Percentiles rank a stretch among this genome's conserved stretches.
Conservation (phyloP, 2,888 invertebrate genomes). For the Apoda limacodes region DNA sequence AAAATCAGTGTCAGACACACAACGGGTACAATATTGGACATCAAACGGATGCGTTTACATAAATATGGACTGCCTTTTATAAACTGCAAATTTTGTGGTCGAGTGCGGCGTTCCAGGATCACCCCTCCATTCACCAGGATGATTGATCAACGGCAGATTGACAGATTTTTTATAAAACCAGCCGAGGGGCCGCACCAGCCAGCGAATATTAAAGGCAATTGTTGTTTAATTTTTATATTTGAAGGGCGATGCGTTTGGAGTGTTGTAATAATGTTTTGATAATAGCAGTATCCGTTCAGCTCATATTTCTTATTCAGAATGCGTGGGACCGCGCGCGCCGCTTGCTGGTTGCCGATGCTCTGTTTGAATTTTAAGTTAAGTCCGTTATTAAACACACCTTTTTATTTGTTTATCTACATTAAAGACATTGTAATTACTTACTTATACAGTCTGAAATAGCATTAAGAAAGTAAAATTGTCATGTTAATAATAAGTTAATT, state of each 20-base stretch:
- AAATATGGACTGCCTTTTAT: conserved; percentile 62
- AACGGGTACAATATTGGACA: conserved; percentile 52
- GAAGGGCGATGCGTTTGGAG: conserved; percentile 61
- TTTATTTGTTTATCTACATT: conserved; percentile 20
- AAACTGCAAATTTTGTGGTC: conserved; percentile 59
- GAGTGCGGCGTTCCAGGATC: conserved; percentile 31
- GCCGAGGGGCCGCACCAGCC: conserved; percentile 49
- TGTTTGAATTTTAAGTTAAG: conserved; percentile 42
- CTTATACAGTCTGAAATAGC: too few relatives aligned
- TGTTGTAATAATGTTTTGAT: conserved; percentile 71
- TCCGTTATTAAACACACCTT: conserved; percentile 49
- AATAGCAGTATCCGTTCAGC: conserved; percentile 66
- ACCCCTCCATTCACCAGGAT: conserved; percentile 62
- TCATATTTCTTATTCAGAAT: conserved; percentile 67
- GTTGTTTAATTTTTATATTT: conserved; percentile 68
- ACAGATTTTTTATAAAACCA: conserved; percentile 65
- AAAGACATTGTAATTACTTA: neutral
- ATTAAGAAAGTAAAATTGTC: too few relatives aligned
- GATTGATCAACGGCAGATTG: conserved; percentile 68
- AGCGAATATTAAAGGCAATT: conserved; percentile 69
- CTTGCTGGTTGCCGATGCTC: conserved; percentile 22
- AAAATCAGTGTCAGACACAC: conserved; percentile 48
- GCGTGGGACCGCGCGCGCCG: conserved; percentile 49
- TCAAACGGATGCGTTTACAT: conserved; percentile 64
- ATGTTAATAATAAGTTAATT: too few relatives aligned